Evolutionary conservation across 2,797 vertebrate species (phyloP), one percentile per base, ranked within the genome.

Genomic region (Amblyopsis hoosieri): DNA sequence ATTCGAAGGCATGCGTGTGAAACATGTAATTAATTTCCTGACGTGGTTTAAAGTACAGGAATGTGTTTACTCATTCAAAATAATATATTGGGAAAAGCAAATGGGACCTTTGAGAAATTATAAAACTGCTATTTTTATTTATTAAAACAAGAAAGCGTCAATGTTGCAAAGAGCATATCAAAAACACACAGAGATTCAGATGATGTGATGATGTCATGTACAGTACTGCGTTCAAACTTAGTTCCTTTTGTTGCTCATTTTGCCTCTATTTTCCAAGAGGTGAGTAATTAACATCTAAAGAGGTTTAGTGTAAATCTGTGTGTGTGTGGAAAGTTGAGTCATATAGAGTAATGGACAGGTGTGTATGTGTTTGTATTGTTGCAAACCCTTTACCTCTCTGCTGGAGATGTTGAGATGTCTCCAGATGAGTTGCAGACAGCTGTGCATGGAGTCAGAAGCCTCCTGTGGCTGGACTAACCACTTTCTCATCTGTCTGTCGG

Each of bases 41-140:
- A 57, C 79, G 76, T 59, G 69, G 74, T 60, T 77, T 70, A 82
- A 68, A 65, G 55, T 79, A 60, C 72, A 37, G 48, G 81, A 84
- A 83, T 82, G 72, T 84, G 80, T 87, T 87, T 84, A 82, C 73
- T 80, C 67, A 82, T 64, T 66, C 42, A 49, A 74, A 78, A 75
- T 62, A 71, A 42, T 7, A 57, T 62, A 76, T 64, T 50, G 76
- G 73, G 61, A 79, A 76, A 81, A 81, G 83, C 69, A 81, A 79
- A 84, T 73, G 56, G 45, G 64, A 76, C 69, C 11, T 47, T 9
- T 15, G 72, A 76, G 59, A 71, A 67, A 78, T 75, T 58, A 11
- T 63, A 45, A 66, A 63, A 56, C 9, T 5, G 15, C 45, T 3
- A 37, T 14, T 7, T 66, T 66, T 63, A 62, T 52, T 48, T 64